Evolutionary conservation across 35 echinoderm and acorn worm genomes (phyloP), one percentile per base, ranked within the genome.

Genomic region (Strongylocentrotus purpuratus): DNA sequence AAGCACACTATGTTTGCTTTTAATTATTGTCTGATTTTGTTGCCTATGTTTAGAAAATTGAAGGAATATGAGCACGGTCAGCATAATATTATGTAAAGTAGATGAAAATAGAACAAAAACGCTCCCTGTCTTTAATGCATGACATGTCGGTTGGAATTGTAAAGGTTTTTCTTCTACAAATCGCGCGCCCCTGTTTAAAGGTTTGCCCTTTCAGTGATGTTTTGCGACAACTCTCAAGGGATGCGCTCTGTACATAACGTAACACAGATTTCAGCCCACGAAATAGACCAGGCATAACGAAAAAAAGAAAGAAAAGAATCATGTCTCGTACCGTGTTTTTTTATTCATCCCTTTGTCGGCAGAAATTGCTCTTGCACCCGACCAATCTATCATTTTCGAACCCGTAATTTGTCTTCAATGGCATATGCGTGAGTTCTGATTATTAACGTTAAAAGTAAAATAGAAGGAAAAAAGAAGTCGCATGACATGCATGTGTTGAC

Each of bases 111-210:
- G 7, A 78, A 78, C 20, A 78, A 28, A 78, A 28, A 8, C 4
- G 5, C 6, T 78, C 15, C 2, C 20, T 28, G 65, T 78, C 65
- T 78, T 78, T 78, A 78, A 78, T 78, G 20, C 22, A 78, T 78
- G 25, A 22, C 65, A n/a, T 78, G 65, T 78, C 7, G 65, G 65
- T 28, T 78, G 3, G 4, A 28, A 78, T 25, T 55, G 10, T 2
- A 55, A 22, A 78, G 87, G 86, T 95, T 95, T 88, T 95, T 95
- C 86, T 88, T 88, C 94, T 33, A 15, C 89, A 86, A 58, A 86
- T 33, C 35, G 86, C 46, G 31, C 86, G 86, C 46, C 46, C 78
- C 22, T 47, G 94, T 78, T 78, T 22, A 78, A 78, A 78, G 65
- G 2, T 28, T 22, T 78, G 65, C 65, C 65, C 65, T 78, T 78